A percentile compares a stretch with the other conserved stretches of the same genome.
phyloP scores from a whole-genome alignment of 2,888 invertebrate species.

The Andrena haemorrhoa region DNA sequence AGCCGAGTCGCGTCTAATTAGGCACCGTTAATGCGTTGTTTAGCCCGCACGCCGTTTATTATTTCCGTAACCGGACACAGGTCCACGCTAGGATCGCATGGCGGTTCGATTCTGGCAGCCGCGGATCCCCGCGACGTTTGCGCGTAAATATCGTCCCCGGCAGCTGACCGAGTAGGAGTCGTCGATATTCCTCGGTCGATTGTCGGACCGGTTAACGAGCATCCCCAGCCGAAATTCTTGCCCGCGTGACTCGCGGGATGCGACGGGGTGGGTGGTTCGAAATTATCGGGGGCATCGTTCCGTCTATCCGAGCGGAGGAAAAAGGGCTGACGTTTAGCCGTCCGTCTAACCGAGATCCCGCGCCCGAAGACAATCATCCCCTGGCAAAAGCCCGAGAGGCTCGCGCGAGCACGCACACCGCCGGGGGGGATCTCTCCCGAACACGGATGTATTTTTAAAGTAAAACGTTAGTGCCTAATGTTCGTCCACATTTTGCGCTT shows the following conservation, averaged over 20 bases:
- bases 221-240: no score
- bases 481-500: constrained; percentile 81
- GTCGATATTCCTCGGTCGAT: constrained; percentile 16
- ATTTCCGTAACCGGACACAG: constrained; percentile 12
- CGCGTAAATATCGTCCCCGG: constrained; percentile 9
- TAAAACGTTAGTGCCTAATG: constrained; percentile 76
- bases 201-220: not conserved
- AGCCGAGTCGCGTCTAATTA: no score
- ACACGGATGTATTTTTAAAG: constrained; percentile 72
- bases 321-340: constrained; percentile 39
- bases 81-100: not conserved
- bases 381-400: constrained; percentile 52
- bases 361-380: constrained; percentile 51
- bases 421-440: constrained; percentile 59
- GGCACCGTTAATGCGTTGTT: not conserved
- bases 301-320: not conserved
- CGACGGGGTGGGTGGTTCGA: not conserved
- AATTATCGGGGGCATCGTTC: constrained; percentile 24
- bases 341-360: constrained; percentile 43
- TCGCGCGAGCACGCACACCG: constrained; percentile 29
- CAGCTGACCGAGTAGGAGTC: not conserved
- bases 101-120: constrained; percentile 3
- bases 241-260: no score
- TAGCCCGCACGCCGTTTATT: constrained; percentile 4
- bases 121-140: not conserved